These are phyloP conservation scores for Strigamia maritima DNA, from an alignment of 2,888 invertebrate genomes.

Conservation along the genomic window DNA sequence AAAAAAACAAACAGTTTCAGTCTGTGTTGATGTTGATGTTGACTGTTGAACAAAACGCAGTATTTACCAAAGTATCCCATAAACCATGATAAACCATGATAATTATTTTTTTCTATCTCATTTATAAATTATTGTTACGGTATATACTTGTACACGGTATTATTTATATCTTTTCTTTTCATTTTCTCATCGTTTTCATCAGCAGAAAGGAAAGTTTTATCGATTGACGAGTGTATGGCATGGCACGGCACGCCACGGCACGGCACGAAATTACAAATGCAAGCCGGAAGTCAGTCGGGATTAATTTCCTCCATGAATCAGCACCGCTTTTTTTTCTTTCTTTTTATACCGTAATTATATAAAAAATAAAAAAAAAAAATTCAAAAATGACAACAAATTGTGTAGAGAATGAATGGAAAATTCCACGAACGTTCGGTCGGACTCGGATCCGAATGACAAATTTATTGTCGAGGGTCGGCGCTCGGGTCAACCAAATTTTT, in stretches of 20 bases:
- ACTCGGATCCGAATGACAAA: neutral
- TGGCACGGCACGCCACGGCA: too few species aligned
- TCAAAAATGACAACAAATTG: neutral
- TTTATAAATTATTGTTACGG: too few species aligned
- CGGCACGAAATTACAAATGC: slow-evolving; percentile 21
- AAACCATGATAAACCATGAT: too few species aligned
- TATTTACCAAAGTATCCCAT: too few species aligned
- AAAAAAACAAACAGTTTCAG: slow-evolving; percentile 3
- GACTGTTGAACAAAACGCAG: too few species aligned
- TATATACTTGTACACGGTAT: too few species aligned
- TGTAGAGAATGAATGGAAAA: neutral
- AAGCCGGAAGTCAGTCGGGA: slow-evolving; percentile 26
- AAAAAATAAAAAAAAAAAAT: neutral
- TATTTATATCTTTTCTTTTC: neutral
- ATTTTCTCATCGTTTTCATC: neutral
- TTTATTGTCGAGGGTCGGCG: neutral
- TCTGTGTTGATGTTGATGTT: too few species aligned
- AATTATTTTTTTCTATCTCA: too few species aligned
- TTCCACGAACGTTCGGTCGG: neutral
- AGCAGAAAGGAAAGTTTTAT: neutral
- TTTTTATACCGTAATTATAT: slow-evolving; percentile 7
- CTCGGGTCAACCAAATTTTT: neutral
- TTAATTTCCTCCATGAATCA: slow-evolving; percentile 28
- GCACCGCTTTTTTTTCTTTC: neutral
- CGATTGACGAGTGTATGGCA: neutral